Base-by-base conservation (phyloP, 2,888 invertebrate genomes). In the Odiellus spinosus region DNA sequence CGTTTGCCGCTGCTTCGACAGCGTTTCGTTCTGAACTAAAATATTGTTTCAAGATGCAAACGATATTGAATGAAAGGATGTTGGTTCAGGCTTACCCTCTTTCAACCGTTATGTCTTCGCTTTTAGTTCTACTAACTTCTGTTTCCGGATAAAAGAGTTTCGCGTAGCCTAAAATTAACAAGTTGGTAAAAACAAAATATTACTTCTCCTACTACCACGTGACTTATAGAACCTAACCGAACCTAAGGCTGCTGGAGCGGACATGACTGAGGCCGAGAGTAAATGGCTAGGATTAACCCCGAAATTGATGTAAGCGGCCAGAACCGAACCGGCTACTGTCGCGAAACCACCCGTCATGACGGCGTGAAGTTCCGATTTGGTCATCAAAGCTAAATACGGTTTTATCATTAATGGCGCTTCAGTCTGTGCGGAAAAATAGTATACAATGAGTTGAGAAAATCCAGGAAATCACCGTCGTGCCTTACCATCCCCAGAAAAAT, bases 321-420 rank as follows among this genome's bases (percentile, higher is more conserved):
- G 69, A 1, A 93, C 87, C 1, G 87, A 80, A 12, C 81, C 87
- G 35, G 93, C 90, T 8, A 95, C 90, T 1, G 91, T 88, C 0
- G 93, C 87, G 67, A 93, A 93, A 3, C 95, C 95, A 0, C 86
- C 84, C 0, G 85, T 77, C 85, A 95, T 85, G 12, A 98, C 75
- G 1, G 91, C 80, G 64, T 93, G 90, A 0, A 96, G 66, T 68
- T 96, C 96, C 0, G 91, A 93, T 21, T 76, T 74, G 0, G 96
- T 96, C 63, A 96, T 71, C 50, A 76, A 67, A n/a, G 73, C 64
- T 10, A 96, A 66, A 59, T 90, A 93, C 0, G 93, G 91, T 59
- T 82, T 78, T 47, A 96, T 78, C 46, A 96, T 64, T 41, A 96
- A 65, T 0, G 88, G 83, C 3, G 90, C 82, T 70, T 96, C 96